Percentiles rank a stretch among this genome's conserved stretches.
phyloP scores from a whole-genome alignment of 1,140 invertebrate genomes.

The Drosophila suzukii region DNA sequence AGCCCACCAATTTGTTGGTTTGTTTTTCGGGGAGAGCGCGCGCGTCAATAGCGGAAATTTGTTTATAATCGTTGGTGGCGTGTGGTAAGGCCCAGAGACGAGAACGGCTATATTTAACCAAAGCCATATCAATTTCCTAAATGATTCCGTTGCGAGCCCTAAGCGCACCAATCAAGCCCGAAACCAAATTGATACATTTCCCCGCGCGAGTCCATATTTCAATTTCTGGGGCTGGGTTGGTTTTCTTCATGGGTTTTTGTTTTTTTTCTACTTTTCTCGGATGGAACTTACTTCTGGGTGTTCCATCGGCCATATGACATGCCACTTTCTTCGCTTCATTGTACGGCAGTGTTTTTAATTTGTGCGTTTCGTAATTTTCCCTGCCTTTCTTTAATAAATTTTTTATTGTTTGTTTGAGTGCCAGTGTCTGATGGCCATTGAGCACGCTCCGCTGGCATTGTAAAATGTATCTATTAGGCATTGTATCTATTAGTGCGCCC shows the following conservation, averaged over 20 bases:
- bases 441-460: conserved; percentile 72
- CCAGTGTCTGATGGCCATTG: conserved; percentile 66
- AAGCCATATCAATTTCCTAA: conserved; percentile 76
- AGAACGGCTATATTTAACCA: conserved; percentile 48
- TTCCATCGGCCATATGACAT: conserved; percentile 78
- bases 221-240: conserved; percentile 51
- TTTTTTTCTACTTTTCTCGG: conserved; percentile 8
- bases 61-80: conserved; percentile 79
- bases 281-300: conserved; percentile 69
- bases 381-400: conserved; percentile 80
- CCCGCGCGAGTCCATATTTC: conserved; percentile 58
- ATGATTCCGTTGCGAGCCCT: conserved; percentile 65
- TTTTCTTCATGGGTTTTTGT: conserved; percentile 20
- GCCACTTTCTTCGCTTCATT: conserved; percentile 68
- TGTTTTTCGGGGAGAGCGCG: conserved; percentile 28
- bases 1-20: conserved; percentile 10
- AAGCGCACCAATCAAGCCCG: conserved; percentile 69
- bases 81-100: conserved; percentile 44
- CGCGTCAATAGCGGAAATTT: conserved; percentile 82
- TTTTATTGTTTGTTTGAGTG: conserved; percentile 81
- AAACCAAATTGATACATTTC: conserved; percentile 79
- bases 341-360: conserved; percentile 66
- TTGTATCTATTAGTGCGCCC: conserved; percentile 68
- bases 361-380: conserved; percentile 76
- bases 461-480: conserved; percentile 75